These are phyloP conservation scores for Zeuzera pyrina DNA, from an alignment of 2,888 invertebrate genomes.

Conservation along the genomic window DNA sequence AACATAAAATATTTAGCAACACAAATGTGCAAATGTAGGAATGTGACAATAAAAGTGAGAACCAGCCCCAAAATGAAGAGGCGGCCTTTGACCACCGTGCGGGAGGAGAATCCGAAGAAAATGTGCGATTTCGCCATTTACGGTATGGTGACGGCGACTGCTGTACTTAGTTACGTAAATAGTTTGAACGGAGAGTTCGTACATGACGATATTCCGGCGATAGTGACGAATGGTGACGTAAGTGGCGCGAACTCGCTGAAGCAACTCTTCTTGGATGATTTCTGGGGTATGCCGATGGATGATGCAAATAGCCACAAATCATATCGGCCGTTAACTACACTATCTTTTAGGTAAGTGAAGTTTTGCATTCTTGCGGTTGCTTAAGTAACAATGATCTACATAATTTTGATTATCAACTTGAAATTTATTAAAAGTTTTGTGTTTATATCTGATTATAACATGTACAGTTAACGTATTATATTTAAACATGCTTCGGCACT, in stretches of 20 bases:
- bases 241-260: slow-evolving; percentile 76
- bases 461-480: too few species aligned
- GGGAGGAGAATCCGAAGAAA: slow-evolving; percentile 41
- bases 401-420: too few species aligned
- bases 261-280: slow-evolving; percentile 83
- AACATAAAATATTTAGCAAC: slow-evolving; percentile 8
- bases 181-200: slow-evolving; percentile 87
- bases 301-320: slow-evolving; percentile 88
- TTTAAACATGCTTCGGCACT: too few species aligned
- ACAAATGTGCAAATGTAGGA: slow-evolving; percentile 65
- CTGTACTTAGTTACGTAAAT: slow-evolving; percentile 81
- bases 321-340: slow-evolving; percentile 86
- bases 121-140: slow-evolving; percentile 74
- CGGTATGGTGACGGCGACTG: slow-evolving; percentile 76
- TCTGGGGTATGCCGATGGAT: slow-evolving; percentile 90
- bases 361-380: too few species aligned
- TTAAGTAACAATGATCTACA: not conserved
- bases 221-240: slow-evolving; percentile 87
- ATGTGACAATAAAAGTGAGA: slow-evolving; percentile 43
- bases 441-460: too few species aligned
- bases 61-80: slow-evolving; percentile 63
- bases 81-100: slow-evolving; percentile 46
- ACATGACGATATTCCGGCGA: slow-evolving; percentile 90
- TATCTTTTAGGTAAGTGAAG: slow-evolving; percentile 86
- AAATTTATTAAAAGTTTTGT: too few species aligned